A percentile compares a stretch with the other conserved stretches of the same genome.
These are phyloP conservation scores for Pomatorhinus ruficollis DNA, from an alignment of 2,113 vertebrate genomes.

Conservation along the genomic window DNA sequence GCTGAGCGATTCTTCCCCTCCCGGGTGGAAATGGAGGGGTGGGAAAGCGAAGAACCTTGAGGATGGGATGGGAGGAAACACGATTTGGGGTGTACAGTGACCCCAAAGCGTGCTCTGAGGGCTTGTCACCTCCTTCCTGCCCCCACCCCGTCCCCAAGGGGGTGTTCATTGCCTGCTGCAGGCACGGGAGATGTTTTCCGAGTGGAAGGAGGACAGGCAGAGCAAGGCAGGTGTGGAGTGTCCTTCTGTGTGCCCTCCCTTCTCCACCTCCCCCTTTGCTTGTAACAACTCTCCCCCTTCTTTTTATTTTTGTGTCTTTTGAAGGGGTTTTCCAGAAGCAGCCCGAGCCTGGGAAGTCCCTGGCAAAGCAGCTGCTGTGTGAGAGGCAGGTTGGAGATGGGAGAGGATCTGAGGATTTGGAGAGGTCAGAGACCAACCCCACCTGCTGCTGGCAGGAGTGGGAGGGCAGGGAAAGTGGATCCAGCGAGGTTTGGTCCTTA, in stretches of 20 bases:
- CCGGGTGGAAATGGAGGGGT: background rate
- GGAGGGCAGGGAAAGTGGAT: background rate
- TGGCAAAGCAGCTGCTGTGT: conserved; percentile 18
- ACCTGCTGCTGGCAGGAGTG: background rate
- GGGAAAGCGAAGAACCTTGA: background rate
- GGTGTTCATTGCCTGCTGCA: background rate
- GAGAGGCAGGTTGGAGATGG: background rate
- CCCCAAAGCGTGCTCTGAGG: background rate
- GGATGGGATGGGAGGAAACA: background rate
- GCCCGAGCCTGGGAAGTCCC: conserved; percentile 50
- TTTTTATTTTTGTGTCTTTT: background rate
- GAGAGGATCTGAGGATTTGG: background rate
- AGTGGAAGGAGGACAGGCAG: background rate
- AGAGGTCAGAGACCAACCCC: background rate
- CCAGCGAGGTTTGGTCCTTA: background rate
- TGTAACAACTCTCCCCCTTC: background rate
- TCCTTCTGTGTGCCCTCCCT: background rate
- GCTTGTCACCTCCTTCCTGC: background rate
- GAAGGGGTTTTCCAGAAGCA: conserved; percentile 54
- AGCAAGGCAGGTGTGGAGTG: background rate
- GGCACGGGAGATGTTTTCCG: background rate
- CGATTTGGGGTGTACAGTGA: background rate
- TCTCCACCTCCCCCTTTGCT: background rate
- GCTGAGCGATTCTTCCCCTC: background rate
- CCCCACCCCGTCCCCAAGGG: accelerated